Percentiles rank a stretch among this genome's conserved stretches.
phyloP scores from a whole-genome alignment of 1,140 invertebrate genomes.

The Eufriesea mexicana region DNA sequence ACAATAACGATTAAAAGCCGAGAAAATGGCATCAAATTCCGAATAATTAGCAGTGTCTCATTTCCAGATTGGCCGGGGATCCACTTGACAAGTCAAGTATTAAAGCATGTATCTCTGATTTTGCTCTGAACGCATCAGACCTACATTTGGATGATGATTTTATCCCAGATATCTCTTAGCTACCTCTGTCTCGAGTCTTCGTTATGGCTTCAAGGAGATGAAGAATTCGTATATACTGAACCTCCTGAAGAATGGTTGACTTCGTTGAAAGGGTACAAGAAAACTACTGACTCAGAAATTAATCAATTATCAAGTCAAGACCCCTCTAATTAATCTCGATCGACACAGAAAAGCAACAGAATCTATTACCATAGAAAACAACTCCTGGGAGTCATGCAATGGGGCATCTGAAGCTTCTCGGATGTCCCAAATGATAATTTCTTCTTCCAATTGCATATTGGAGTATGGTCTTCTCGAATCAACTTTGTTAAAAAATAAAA shows the following conservation, averaged over 20 bases:
- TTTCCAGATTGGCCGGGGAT: background rate
- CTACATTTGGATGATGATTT: background rate
- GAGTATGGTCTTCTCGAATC: background rate
- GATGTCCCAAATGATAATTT: background rate
- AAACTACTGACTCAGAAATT: background rate
- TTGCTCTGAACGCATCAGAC: background rate
- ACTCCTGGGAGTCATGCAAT: background rate
- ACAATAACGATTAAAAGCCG: background rate
- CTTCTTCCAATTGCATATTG: background rate
- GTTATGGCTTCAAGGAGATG: background rate
- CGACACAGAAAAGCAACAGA: background rate
- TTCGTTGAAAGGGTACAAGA: background rate
- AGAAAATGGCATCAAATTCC: background rate
- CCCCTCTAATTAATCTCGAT: background rate
- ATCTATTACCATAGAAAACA: background rate
- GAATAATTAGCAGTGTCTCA: too few relatives aligned
- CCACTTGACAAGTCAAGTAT: background rate
- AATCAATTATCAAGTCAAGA: constrained; percentile 8
- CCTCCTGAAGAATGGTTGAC: background rate
- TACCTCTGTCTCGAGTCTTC: background rate
- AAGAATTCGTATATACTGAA: background rate
- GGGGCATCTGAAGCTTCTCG: background rate
- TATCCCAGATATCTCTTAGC: background rate
- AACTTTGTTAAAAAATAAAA: background rate
- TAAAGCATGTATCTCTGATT: background rate